Base-by-base conservation (phyloP, 2,888 invertebrate species). In the Pseudolycoriella hygida region DNA sequence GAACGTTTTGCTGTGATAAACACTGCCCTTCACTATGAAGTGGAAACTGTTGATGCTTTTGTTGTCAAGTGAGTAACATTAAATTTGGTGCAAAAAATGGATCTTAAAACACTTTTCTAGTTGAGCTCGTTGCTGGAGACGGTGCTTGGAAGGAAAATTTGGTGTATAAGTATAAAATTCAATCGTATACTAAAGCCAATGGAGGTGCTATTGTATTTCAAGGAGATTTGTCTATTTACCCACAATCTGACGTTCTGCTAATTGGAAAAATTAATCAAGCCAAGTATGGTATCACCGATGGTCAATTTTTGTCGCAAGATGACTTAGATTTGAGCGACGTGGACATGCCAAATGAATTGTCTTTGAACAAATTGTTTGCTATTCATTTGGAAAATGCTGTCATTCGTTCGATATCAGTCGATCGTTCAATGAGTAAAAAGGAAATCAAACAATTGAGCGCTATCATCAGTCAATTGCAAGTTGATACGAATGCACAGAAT, bases 401-500 rank as follows among this genome's bases (percentile, higher is more conserved):
- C 39, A 70, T 82, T 6, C 56, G 62, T 3, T 69, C 73, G 5
- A 57, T 83, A 38, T 61, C 67, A 39, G 68, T 81, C 12, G 70
- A 73, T 40, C 60, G 70, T 19, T 55, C 67, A 1, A 54, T 75
- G 2, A 62, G 71, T 14, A 70, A 74, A 44, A 72, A 76, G 62
- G 71, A 80, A 53, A 72, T 78, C 49, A 83, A 83, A 59, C 63
- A 81, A 48, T 62, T 81, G 50, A 82, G 80, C 60, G 74, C 76
- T 67, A 67, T 82, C 46, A 68, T 77, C 44, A 73, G 79, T 53
- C 73, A 78, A 55, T 66, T 83, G 43, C 82, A 83, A 62, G 64
- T 79, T 3, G 80, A 82, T 53, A 67, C 74, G 12, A 68, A 72
- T 37, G 71, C 72, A 12, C 60, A 73, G 56, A 72, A 73, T 51